These are phyloP conservation scores for Dryobotodes eremita DNA, from an alignment of 2,888 invertebrate species.

Conservation along the genomic window DNA sequence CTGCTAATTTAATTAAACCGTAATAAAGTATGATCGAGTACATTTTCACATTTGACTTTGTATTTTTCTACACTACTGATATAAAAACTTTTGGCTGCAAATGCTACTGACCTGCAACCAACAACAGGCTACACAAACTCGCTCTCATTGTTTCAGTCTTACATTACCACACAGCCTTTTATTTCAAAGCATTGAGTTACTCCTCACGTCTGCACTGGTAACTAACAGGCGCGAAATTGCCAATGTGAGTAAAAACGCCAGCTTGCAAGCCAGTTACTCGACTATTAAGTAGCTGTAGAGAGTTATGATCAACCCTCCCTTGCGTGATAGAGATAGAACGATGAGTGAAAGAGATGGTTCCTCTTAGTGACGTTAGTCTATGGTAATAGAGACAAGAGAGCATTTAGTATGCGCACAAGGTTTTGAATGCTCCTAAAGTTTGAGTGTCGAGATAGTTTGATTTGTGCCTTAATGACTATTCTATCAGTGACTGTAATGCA, in stretches of 20 bases:
- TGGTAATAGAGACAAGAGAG: conserved; percentile 19
- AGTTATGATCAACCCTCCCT: conserved; percentile 41
- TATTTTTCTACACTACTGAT: not conserved
- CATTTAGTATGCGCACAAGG: conserved; percentile 47
- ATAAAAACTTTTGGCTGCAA: not conserved
- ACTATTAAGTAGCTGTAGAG: conserved; percentile 62
- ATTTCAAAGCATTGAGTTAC: conserved; percentile 28
- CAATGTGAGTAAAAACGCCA: conserved; percentile 60
- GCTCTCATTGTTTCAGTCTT: not conserved
- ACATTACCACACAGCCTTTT: conserved; percentile 14
- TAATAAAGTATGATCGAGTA: not conserved
- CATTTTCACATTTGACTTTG: not conserved
- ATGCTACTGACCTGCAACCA: not conserved
- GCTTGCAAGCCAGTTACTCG: conserved; percentile 65
- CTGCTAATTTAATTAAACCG: not conserved
- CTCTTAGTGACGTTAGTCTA: conserved; percentile 27
- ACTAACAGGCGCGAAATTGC: conserved; percentile 20
- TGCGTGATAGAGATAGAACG: conserved; percentile 31
- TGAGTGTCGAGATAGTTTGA: conserved; percentile 49
- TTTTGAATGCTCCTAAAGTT: conserved; percentile 43
- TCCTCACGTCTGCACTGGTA: conserved; percentile 22
- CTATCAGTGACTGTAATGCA: conserved; percentile 35
- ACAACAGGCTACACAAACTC: not conserved
- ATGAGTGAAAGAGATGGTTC: conserved; percentile 21
- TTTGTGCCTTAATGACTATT: conserved; percentile 40